Percentiles rank a stretch among this genome's conserved stretches.
phyloP scores from a whole-genome alignment of 2,797 vertebrate genomes.

The Acropternis orthonyx region DNA sequence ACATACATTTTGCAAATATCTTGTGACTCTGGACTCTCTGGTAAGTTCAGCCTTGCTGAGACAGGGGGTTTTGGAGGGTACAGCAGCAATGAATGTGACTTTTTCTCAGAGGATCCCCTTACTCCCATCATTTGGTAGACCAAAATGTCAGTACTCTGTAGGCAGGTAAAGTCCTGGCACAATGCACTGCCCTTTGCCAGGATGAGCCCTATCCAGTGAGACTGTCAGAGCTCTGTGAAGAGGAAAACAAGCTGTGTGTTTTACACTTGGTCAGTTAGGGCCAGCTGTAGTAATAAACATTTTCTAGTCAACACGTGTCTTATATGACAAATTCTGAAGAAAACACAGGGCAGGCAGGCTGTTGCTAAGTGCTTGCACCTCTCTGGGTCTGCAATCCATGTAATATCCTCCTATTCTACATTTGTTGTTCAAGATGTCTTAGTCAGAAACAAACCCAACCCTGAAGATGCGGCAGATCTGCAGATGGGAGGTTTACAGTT shows the following conservation, averaged over 20 bases:
- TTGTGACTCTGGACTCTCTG: neutral
- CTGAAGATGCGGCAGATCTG: neutral
- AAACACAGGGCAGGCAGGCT: neutral
- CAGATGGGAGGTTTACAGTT: conserved; percentile 52
- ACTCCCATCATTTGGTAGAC: neutral
- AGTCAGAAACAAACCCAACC: neutral
- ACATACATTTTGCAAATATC: neutral
- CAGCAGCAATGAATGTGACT: neutral
- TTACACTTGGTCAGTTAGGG: neutral
- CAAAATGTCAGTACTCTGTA: neutral
- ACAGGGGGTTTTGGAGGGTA: neutral
- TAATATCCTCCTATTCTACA: fast-evolving
- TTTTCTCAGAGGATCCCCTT: neutral
- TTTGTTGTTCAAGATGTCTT: neutral
- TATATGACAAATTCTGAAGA: neutral
- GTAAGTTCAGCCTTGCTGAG: neutral
- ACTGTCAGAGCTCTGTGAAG: neutral
- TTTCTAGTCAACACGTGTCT: neutral
- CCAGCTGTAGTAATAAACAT: neutral
- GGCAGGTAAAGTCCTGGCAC: neutral
- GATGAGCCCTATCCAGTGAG: neutral
- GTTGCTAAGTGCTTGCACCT: neutral
- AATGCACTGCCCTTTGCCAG: neutral
- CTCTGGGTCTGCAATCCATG: neutral
- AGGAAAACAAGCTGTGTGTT: neutral